Percentiles rank a stretch among this genome's conserved stretches.
phyloP scores from a whole-genome alignment of 1,140 invertebrate genomes.

The Mya arenaria region DNA sequence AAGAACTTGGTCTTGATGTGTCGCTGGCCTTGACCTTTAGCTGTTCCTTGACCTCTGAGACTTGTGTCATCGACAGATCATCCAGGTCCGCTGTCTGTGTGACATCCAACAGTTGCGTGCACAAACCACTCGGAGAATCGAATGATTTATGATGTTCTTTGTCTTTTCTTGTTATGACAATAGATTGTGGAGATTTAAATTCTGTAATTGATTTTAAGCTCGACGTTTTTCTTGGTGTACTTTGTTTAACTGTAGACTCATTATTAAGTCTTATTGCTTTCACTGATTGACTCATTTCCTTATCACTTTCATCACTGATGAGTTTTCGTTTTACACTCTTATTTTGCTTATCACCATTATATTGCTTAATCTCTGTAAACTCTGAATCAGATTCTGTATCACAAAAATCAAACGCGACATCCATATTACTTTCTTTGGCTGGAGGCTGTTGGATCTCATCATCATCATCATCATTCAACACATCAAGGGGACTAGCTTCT shows the following conservation, averaged over 20 bases:
- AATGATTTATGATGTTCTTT: too few relatives aligned
- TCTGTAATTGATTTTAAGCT: too few relatives aligned
- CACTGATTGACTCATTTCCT: background rate
- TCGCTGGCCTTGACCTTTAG: conserved; percentile 29
- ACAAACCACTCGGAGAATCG: background rate
- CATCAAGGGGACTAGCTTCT: background rate
- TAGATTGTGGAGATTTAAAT: too few relatives aligned
- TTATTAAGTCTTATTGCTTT: conserved; percentile 8
- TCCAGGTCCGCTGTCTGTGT: conserved; percentile 1
- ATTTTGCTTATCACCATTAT: conserved; percentile 11
- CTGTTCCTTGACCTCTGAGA: background rate
- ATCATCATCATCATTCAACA: background rate
- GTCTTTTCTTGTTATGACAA: too few relatives aligned
- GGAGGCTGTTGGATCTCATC: background rate
- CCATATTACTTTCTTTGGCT: background rate
- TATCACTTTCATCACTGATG: too few relatives aligned
- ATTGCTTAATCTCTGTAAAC: background rate
- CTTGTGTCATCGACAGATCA: conserved; percentile 6
- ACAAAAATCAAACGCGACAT: conserved; percentile 38
- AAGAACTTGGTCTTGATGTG: background rate
- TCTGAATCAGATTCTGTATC: conserved; percentile 26
- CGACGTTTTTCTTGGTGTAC: background rate
- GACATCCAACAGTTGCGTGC: conserved; percentile 27
- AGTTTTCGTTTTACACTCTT: too few relatives aligned
- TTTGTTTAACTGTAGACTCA: too few relatives aligned